These are phyloP conservation scores for Euplexia lucipara DNA, from an alignment of 2,888 invertebrate species.

Conservation along the genomic window DNA sequence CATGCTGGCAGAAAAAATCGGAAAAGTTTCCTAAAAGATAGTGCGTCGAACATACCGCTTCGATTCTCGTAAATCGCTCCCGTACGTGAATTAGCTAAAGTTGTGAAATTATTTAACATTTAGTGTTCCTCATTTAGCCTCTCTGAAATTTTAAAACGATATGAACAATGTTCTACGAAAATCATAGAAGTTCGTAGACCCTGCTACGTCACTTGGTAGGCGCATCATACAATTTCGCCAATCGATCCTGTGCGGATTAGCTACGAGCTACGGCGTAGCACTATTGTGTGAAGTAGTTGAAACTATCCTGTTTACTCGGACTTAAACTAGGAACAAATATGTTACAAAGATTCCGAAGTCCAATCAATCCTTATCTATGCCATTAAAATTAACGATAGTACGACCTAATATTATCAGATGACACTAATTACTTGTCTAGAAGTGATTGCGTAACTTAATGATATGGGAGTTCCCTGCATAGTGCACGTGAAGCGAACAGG, in stretches of 20 bases:
- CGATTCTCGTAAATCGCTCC: slow-evolving; percentile 21
- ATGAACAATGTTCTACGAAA: slow-evolving; percentile 19
- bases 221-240: slow-evolving; percentile 21
- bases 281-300: not conserved
- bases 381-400: not conserved
- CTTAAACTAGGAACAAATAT: slow-evolving; percentile 1
- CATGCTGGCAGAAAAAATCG: slow-evolving; percentile 75
- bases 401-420: slow-evolving; percentile 10
- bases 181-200: slow-evolving; percentile 32
- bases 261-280: slow-evolving; percentile 46
- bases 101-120: not conserved
- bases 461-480: slow-evolving; percentile 9
- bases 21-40: slow-evolving; percentile 62
- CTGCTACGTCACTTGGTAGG: slow-evolving; percentile 23
- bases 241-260: slow-evolving; percentile 22
- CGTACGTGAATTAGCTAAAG: slow-evolving; percentile 17
- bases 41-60: slow-evolving; percentile 40
- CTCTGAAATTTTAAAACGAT: too few species aligned
- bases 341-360: not conserved
- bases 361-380: slow-evolving; percentile 5
- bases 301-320: not conserved
- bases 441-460: slow-evolving; percentile 7
- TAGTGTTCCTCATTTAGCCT: too few species aligned
- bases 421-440: slow-evolving; percentile 10
- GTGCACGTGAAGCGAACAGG: slow-evolving; percentile 9